Percentiles rank a stretch among this genome's conserved stretches.
These are phyloP conservation scores for Daktulosphaira vitifoliae DNA, from an alignment of 1,140 invertebrate genomes.

Conservation along the genomic window DNA sequence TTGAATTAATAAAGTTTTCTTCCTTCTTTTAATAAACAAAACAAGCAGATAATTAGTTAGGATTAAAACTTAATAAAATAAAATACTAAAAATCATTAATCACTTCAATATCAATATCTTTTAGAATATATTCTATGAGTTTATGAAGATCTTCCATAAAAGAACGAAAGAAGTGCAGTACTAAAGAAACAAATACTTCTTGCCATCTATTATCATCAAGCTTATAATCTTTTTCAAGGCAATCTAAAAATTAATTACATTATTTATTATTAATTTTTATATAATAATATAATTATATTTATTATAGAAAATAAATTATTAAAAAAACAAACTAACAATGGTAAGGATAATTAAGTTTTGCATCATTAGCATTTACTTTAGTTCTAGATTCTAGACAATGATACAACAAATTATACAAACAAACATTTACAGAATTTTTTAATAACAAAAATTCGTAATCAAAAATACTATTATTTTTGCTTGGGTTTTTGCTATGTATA, in stretches of 20 bases:
- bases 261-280: too few species aligned
- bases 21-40: too few species aligned
- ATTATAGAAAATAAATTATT: too few species aligned
- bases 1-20: too few species aligned
- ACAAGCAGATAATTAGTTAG: too few species aligned
- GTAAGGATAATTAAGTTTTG: not conserved
- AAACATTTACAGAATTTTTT: not conserved
- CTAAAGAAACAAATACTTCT: conserved; percentile 2
- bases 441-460: not conserved
- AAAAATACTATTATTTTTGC: not conserved
- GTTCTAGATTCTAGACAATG: conserved; percentile 6
- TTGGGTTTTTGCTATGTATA: not conserved
- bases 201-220: conserved; percentile 1
- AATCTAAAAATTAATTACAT: not conserved
- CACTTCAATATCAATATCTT: conserved; percentile 1
- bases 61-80: too few species aligned
- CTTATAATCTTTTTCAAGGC: not conserved
- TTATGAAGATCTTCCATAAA: conserved; percentile 4
- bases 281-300: too few species aligned
- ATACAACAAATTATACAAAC: conserved; percentile 4
- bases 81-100: too few species aligned
- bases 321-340: conserved; percentile 7
- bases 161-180: not conserved
- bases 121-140: conserved; percentile 1
- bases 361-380: not conserved